Percentiles rank a stretch among this genome's conserved stretches.
Conservation (phyloP, 2,888 invertebrate genomes). For the Acanthosoma haemorrhoidale region DNA sequence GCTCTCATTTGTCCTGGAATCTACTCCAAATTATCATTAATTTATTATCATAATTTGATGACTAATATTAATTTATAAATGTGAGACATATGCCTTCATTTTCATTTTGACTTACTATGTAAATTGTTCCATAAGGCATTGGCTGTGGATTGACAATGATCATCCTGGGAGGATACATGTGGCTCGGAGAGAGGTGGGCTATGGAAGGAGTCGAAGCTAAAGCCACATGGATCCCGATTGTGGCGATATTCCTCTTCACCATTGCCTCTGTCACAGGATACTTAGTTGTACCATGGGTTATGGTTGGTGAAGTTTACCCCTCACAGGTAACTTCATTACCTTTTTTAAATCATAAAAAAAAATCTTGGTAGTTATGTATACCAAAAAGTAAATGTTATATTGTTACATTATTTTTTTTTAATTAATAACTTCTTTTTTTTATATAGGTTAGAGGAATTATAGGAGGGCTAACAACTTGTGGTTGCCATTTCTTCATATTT, state of each 20-base stretch:
- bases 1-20: too few relatives aligned
- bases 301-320: constrained; percentile 70
- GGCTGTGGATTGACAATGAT: constrained; percentile 63
- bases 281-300: constrained; percentile 65
- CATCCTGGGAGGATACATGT: constrained; percentile 56
- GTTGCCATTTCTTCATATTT: constrained; percentile 60
- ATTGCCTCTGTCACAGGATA: constrained; percentile 61
- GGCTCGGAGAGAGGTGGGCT: constrained; percentile 53
- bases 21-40: too few relatives aligned
- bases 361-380: too few relatives aligned
- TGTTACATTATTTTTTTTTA: too few relatives aligned
- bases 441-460: constrained; percentile 59
- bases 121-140: constrained; percentile 40
- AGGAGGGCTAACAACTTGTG: constrained; percentile 62
- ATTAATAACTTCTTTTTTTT: too few relatives aligned
- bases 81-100: too few relatives aligned
- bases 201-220: constrained; percentile 44
- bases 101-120: too few relatives aligned
- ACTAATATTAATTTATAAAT: too few relatives aligned
- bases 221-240: constrained; percentile 58
- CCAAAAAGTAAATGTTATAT: too few relatives aligned
- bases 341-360: too few relatives aligned
- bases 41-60: too few relatives aligned
- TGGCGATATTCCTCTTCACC: constrained; percentile 57
- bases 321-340: constrained; percentile 55